Base-by-base conservation (phyloP, 2,888 invertebrate genomes). In the Hoplodrina blanda region DNA sequence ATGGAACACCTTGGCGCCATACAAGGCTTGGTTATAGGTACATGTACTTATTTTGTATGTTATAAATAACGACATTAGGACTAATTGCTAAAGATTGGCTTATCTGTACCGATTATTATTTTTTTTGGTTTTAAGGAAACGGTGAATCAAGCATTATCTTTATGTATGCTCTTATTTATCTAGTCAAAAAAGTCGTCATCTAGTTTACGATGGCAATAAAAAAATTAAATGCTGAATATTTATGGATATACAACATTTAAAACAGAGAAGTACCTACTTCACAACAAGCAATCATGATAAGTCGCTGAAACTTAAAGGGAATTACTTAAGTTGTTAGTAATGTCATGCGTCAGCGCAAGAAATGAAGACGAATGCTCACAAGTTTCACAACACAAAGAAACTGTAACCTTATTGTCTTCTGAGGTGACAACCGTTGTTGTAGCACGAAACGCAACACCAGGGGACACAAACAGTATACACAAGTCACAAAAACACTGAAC, bases 311-410 rank as follows among this genome's bases (percentile, higher is more conserved):
- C 85, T 88, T 86, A 88, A 87, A 86, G 88, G 86, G 85, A 88
- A 91, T 91, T 90, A 91, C 88, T 85, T 87, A 89, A 89, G 81
- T 82, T 82, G 83, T 85, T 74, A 81, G 85, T 88, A 88, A 82
- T 86, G 84, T 81, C 73, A 87, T 88, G 88, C 91, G 91, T 88
- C 88, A 90, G 85, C 84, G 86, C 88, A 88, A 87, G 87, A 87
- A 87, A 85, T 84, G 85, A 85, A 89, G 87, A 87, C 82, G 87
- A 88, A 86, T 81, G 83, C 81, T 85, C 83, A 83, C 75, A 76
- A 84, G 85, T 89, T 87, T 88, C 88, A 89, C 87, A 87, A 89
- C 92, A 95, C 95, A 95, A 94, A 94, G 95, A 90, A 91, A 88
- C 85, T 78, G 85, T 82, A 89, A 87, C 84, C 82, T 87, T 89